Conservation (phyloP, 2,113 vertebrate genomes). For the Corythornis cristatus region DNA sequence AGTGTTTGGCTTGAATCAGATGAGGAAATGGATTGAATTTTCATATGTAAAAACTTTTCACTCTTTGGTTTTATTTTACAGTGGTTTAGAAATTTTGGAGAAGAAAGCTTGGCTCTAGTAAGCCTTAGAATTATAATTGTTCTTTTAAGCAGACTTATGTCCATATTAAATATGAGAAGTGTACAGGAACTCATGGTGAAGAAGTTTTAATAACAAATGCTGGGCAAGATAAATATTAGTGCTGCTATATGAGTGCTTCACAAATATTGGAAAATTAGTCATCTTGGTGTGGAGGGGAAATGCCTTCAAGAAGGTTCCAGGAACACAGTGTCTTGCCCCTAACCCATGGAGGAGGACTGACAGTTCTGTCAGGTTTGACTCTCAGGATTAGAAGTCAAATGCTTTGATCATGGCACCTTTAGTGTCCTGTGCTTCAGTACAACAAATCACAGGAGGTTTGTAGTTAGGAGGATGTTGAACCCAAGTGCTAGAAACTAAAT, state of each 20-base stretch:
- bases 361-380: not conserved
- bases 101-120: not conserved
- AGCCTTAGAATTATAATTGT: not conserved
- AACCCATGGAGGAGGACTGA: not conserved
- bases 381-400: not conserved
- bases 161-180: not conserved
- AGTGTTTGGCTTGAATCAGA: not conserved
- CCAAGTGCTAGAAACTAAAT: not conserved
- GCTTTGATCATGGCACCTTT: not conserved
- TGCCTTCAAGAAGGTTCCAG: not conserved
- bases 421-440: not conserved
- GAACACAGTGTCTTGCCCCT: not conserved
- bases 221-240: conserved; percentile 36
- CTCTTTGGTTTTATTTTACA: not conserved
- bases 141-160: not conserved
- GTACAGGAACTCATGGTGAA: not conserved
- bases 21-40: conserved; percentile 16
- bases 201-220: conserved; percentile 37
- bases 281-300: conserved; percentile 3
- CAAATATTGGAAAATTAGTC: not conserved
- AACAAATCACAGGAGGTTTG: not conserved
- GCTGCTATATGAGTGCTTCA: conserved; percentile 4
- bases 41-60: not conserved
- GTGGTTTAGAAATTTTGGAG: not conserved
- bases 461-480: not conserved